phyloP scores from a whole-genome alignment of 2,113 vertebrate genomes.

The Leptosomus discolor region DNA sequence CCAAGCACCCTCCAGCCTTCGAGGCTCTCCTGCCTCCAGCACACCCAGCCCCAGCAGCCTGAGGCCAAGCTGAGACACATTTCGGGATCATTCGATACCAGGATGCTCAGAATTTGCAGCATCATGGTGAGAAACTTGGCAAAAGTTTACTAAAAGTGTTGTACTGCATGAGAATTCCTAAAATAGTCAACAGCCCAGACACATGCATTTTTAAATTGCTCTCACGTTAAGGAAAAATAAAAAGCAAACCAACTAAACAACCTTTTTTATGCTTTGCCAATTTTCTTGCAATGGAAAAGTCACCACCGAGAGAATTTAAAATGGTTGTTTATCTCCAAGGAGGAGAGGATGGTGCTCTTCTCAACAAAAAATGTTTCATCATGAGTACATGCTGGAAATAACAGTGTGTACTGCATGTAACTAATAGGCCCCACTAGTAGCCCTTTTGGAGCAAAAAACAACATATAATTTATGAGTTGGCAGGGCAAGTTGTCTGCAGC shows the following conservation, averaged over 20 bases:
- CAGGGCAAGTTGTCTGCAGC: not conserved
- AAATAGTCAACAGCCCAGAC: not conserved
- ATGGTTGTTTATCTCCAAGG: not conserved
- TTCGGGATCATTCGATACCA: not conserved
- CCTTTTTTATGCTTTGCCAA: not conserved
- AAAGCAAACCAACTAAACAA: not conserved
- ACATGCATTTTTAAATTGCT: not conserved
- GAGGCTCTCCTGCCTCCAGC: not conserved
- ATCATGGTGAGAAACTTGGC: not conserved
- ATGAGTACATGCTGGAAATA: not conserved
- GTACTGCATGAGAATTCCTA: not conserved
- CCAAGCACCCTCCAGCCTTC: not conserved
- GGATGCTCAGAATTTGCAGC: not conserved
- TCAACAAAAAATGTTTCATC: not conserved
- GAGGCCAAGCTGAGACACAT: accelerated
- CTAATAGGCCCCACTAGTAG: not conserved
- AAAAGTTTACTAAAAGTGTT: not conserved
- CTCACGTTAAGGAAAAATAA: not conserved
- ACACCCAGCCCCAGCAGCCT: not conserved
- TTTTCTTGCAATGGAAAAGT: not conserved
- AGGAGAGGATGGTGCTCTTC: not conserved
- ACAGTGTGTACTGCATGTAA: not conserved
- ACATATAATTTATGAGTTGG: not conserved
- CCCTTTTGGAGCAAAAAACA: not conserved
- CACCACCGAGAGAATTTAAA: not conserved